Conservation (phyloP, 2,113 vertebrate genomes). For the Empidonax alnorum region DNA sequence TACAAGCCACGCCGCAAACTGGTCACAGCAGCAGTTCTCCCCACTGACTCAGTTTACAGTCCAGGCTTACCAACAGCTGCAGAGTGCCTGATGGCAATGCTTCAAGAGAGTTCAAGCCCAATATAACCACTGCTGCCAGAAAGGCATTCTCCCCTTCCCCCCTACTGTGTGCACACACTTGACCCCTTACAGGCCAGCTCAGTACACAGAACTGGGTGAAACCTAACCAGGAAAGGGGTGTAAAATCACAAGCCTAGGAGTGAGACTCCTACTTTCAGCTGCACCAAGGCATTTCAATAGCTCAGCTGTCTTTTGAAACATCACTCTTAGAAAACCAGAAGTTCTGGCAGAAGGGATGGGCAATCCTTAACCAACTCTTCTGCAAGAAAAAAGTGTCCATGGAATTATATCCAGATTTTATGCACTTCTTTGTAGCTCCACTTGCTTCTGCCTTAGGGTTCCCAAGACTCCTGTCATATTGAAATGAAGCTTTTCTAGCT, state of each 20-base stretch:
- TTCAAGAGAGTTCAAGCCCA: slow-evolving; percentile 11
- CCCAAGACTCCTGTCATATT: neutral
- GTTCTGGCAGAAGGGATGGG: neutral
- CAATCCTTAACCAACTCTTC: neutral
- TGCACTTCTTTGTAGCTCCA: neutral
- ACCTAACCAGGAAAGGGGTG: neutral
- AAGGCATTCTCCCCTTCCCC: slow-evolving; percentile 3
- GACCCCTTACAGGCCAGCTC: neutral
- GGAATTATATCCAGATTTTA: neutral
- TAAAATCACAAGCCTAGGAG: neutral
- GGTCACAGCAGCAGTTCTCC: neutral
- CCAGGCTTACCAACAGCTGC: slow-evolving; percentile 39
- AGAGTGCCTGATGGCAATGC: neutral
- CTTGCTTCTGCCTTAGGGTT: neutral
- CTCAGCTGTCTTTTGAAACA: neutral
- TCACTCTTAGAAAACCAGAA: neutral
- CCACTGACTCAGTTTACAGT: slow-evolving; percentile 20
- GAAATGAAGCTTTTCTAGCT: neutral
- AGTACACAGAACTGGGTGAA: neutral
- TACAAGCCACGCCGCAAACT: neutral
- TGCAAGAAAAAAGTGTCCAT: neutral
- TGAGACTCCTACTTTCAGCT: neutral
- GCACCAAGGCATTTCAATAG: neutral
- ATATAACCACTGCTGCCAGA: slow-evolving; percentile 18
- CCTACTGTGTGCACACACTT: neutral